Percentiles rank a stretch among this genome's conserved stretches.
Conservation (phyloP, 2,888 invertebrate genomes). For the Artemia sinica region DNA sequence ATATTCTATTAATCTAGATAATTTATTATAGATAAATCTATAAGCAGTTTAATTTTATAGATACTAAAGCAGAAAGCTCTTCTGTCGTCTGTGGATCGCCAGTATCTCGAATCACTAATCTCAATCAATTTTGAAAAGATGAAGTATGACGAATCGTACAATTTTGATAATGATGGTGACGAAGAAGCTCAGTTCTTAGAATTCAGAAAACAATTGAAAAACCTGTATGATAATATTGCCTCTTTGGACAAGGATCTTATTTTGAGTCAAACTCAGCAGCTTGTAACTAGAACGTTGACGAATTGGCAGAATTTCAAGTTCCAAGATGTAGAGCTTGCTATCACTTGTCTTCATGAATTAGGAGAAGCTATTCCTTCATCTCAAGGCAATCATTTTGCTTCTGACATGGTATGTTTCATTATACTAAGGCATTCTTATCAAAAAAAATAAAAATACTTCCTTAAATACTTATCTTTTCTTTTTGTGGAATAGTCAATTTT, state of each 20-base stretch:
- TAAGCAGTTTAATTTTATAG: constrained; percentile 24
- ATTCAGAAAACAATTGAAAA: constrained; percentile 36
- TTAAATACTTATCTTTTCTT: no score
- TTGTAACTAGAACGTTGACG: constrained; percentile 32
- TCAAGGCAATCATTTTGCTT: constrained; percentile 22
- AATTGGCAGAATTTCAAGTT: constrained; percentile 34
- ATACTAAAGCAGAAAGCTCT: constrained; percentile 32
- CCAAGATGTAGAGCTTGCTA: constrained; percentile 37
- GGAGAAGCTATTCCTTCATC: constrained; percentile 33
- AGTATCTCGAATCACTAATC: constrained; percentile 33
- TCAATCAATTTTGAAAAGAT: constrained; percentile 36
- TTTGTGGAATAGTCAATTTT: no score
- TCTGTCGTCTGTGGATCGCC: constrained; percentile 30
- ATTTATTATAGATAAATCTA: no score
- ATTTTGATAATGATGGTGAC: constrained; percentile 37
- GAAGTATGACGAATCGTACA: constrained; percentile 36
- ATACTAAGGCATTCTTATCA: no score
- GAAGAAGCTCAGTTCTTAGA: constrained; percentile 39
- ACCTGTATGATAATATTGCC: constrained; percentile 37
- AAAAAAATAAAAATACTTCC: no score
- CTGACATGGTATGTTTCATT: constrained; percentile 26
- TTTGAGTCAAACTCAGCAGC: constrained; percentile 32
- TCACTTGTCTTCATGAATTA: constrained; percentile 36
- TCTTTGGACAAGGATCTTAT: constrained; percentile 35
- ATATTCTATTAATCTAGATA: no score